Percentiles rank a stretch among this genome's conserved stretches.
Evolutionary conservation across 1,140 invertebrate genomes (phyloP).

Genomic region (Hypothenemus hampei): DNA sequence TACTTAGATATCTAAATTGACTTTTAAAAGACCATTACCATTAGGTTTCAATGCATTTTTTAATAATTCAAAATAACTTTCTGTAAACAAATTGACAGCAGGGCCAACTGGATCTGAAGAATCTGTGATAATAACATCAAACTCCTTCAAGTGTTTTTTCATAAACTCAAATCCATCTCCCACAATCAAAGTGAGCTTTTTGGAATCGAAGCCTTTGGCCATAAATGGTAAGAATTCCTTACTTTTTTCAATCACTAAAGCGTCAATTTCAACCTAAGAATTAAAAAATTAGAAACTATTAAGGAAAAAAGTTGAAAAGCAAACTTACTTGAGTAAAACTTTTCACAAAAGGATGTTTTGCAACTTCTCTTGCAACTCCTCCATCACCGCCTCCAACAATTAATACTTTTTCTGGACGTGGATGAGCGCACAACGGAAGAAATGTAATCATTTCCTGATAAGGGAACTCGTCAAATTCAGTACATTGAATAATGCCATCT

Average conservation of each 20-base stretch:
- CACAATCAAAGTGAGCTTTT: slow-evolving; percentile 79
- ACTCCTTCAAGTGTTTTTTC: slow-evolving; percentile 76
- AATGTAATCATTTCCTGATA: slow-evolving; percentile 99
- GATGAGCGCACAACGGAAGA: slow-evolving; percentile 86
- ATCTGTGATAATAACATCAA: slow-evolving; percentile 98
- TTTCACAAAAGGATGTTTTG: slow-evolving; percentile 88
- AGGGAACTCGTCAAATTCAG: slow-evolving; percentile 92
- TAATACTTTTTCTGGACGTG: slow-evolving; percentile 85
- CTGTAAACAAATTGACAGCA: slow-evolving; percentile 67
- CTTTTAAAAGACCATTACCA: slow-evolving; percentile 42
- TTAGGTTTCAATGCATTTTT: slow-evolving; percentile 73
- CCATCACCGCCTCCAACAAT: slow-evolving; percentile 98
- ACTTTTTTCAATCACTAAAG: slow-evolving; percentile 83
- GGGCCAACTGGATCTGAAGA: slow-evolving; percentile 93
- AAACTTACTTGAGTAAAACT: slow-evolving; percentile 63
- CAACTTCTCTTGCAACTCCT: slow-evolving; percentile 90
- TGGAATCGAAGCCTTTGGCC: slow-evolving; percentile 76
- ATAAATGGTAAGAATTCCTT: slow-evolving; percentile 89
- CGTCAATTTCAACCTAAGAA: slow-evolving; percentile 85
- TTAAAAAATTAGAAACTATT: not conserved
- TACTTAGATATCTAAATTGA: slow-evolving; percentile 29
- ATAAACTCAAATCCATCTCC: slow-evolving; percentile 96
- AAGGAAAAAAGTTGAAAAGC: not conserved
- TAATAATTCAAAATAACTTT: slow-evolving; percentile 85
- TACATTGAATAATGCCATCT: slow-evolving; percentile 96